phyloP scores from a whole-genome alignment of 2,888 invertebrate genomes.

The Lasioglossum morio region DNA sequence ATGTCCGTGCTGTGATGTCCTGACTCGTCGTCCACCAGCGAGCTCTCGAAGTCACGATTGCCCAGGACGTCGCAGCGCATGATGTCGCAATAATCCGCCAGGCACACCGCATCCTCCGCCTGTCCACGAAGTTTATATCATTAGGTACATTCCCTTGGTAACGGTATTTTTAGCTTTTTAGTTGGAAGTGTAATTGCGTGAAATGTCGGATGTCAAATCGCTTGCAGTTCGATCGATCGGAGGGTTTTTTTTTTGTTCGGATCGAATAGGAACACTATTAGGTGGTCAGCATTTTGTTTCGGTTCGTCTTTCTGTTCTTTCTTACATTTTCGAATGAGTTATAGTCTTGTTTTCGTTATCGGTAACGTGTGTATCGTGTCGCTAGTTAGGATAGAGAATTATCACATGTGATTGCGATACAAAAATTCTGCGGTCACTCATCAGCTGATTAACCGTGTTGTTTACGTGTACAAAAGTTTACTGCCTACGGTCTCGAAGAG shows the following conservation, averaged over 20 bases:
- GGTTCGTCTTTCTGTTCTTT: neutral
- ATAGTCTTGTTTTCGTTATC: neutral
- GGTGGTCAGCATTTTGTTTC: too few relatives aligned
- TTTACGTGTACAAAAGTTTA: neutral
- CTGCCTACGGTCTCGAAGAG: neutral
- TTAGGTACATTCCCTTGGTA: neutral
- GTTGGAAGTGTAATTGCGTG: neutral
- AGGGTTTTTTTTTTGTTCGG: neutral
- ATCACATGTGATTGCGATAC: neutral
- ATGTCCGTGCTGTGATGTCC: constrained; percentile 91
- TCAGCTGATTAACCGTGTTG: neutral
- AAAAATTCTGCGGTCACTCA: neutral
- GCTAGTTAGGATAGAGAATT: neutral
- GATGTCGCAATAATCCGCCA: constrained; percentile 97
- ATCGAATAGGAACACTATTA: too few relatives aligned
- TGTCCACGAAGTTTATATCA: constrained; percentile 77
- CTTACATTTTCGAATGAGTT: neutral
- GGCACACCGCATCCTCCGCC: constrained; percentile 96
- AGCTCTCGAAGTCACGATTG: constrained; percentile 88
- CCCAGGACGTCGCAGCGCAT: constrained; percentile 96
- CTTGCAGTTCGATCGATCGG: neutral
- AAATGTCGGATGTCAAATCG: neutral
- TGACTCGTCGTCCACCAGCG: constrained; percentile 87
- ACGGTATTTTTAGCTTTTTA: neutral
- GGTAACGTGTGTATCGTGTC: neutral